Conservation (phyloP, 2,113 vertebrate species). For the Camelus dromedarius region DNA sequence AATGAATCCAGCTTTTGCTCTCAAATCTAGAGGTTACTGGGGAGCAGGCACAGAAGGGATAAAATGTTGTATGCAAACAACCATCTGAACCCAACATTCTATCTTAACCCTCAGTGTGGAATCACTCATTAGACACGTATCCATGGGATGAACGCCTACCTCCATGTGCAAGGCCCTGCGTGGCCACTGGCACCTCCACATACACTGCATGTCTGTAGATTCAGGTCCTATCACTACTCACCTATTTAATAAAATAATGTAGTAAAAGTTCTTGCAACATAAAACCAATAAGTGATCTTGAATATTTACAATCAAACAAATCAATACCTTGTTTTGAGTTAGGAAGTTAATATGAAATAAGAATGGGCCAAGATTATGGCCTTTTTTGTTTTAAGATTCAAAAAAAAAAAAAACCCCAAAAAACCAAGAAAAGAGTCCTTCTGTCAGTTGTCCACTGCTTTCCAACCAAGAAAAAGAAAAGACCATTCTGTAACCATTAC, state of each 20-base stretch:
- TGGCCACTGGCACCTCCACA: background rate
- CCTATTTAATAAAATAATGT: slow-evolving; percentile 38
- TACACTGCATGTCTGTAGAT: background rate
- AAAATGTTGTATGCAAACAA: slow-evolving; percentile 13
- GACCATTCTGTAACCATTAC: background rate
- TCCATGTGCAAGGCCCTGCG: background rate
- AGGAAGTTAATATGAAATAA: slow-evolving; percentile 34
- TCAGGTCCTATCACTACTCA: background rate
- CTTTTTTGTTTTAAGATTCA: background rate
- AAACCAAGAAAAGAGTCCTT: background rate
- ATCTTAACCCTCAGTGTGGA: background rate
- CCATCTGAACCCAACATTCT: background rate
- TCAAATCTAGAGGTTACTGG: background rate
- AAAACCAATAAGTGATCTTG: background rate
- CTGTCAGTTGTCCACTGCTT: slow-evolving; percentile 38
- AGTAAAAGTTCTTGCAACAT: background rate
- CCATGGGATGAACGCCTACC: background rate
- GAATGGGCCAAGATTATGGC: background rate
- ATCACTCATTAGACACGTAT: background rate
- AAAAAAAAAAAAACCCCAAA: background rate
- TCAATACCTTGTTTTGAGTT: slow-evolving; percentile 3
- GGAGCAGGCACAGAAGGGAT: background rate
- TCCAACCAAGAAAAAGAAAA: slow-evolving; percentile 44
- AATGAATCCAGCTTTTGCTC: background rate
- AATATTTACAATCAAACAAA: slow-evolving; percentile 51